Evolutionary conservation across 1,140 invertebrate species (phyloP), one percentile per base, ranked within the genome.

Genomic region (Anoplophora glabripennis): DNA sequence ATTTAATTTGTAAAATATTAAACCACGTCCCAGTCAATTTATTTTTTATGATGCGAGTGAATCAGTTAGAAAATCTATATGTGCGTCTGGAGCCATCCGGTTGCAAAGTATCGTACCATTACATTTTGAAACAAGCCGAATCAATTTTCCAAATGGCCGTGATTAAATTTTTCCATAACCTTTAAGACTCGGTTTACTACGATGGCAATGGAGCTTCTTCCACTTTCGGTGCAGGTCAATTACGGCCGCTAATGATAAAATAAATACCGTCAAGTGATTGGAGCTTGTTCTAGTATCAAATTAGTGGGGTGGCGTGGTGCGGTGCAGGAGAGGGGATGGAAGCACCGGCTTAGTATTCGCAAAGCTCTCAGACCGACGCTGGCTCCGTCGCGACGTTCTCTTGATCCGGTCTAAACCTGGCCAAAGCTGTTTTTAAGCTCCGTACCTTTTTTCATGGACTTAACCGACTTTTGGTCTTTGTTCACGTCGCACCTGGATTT

Each of bases 361-460:
- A 74, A 72, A 74, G 72, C 72, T 72, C 66, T 72, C 71, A 69
- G 65, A 69, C 67, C 67, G 66, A 67, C 64, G 70, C 63, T 59
- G 66, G 63, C n/a, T n/a, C n/a, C 68, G 72, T 70, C 71, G 72
- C 70, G 70, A 72, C 67, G 69, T 56, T 55, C 63, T 37, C 56
- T 64, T 74, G 69, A 74, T 74, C 72, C 72, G 70, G 57, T 63
- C 69, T 74, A 74, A 74, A 74, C 71, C 72, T 66, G 66, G 64
- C 63, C 67, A 71, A 74, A 74, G 71, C 71, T 67, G 70, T 65
- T 74, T 74, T 72, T 74, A 74, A 74, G 72, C 71, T 67, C 64
- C 61, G 58, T 64, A 66, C 62, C 70, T 73, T 73, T 73, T 73
- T 72, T 70, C 67, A 60, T 57, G 64, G 68, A 70, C 70, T 71